Evolutionary conservation across 2,113 vertebrate genomes (phyloP).

Genomic region (Polyodon spathula): DNA sequence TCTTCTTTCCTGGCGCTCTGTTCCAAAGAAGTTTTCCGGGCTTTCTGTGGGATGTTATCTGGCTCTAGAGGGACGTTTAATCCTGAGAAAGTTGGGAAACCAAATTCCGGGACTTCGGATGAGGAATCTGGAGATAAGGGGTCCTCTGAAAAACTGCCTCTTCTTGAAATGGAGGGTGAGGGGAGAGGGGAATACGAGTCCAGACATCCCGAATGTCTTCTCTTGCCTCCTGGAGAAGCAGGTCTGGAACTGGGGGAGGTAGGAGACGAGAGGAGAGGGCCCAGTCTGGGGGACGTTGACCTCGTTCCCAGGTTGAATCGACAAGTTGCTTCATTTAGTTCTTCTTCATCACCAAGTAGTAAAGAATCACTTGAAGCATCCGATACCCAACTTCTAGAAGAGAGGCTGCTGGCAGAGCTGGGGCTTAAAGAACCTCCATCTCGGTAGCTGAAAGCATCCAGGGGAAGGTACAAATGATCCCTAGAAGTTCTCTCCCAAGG

Average conservation of each 20-base stretch:
- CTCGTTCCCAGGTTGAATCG: conserved; percentile 65
- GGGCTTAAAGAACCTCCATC: conserved; percentile 76
- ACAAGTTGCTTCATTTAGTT: conserved; percentile 67
- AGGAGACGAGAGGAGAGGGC: conserved; percentile 8
- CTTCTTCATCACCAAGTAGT: conserved; percentile 78
- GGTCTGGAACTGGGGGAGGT: conserved; percentile 57
- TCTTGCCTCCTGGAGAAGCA: conserved; percentile 75
- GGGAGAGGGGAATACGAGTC: conserved; percentile 43
- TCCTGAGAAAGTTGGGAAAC: conserved; percentile 13
- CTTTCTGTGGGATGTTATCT: conserved; percentile 77
- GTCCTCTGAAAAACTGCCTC: conserved; percentile 77
- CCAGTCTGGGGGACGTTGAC: conserved; percentile 41
- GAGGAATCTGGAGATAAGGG: neutral
- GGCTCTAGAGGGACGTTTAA: conserved; percentile 40
- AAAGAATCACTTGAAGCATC: conserved; percentile 78
- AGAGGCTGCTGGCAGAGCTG: conserved; percentile 78
- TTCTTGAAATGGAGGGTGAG: conserved; percentile 68
- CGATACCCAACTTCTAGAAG: conserved; percentile 77
- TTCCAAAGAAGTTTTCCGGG: conserved; percentile 75
- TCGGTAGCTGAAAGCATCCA: conserved; percentile 74
- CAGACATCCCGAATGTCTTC: conserved; percentile 54
- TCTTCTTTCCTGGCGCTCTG: conserved; percentile 54
- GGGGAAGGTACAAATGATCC: conserved; percentile 69
- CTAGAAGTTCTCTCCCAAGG: conserved; percentile 43
- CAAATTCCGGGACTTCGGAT: too few relatives aligned